Evolutionary conservation across 2,797 vertebrate genomes (phyloP).

Genomic region (Diceros bicornis): DNA sequence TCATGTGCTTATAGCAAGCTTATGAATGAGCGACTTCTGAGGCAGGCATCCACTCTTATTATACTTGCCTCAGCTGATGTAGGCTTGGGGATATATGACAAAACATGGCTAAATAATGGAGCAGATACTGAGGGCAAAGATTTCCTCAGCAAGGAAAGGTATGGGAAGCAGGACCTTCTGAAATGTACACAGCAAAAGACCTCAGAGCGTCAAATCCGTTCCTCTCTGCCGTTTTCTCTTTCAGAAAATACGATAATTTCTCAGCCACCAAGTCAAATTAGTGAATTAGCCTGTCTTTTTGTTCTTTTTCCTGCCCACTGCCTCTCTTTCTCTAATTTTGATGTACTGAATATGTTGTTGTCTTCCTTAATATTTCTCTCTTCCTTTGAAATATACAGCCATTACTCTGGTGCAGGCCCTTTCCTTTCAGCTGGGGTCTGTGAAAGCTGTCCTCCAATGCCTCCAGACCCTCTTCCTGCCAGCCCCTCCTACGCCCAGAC

Average conservation of each 20-base stretch:
- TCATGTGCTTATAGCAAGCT: background rate
- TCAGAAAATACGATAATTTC: slow-evolving; percentile 2
- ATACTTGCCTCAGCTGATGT: background rate
- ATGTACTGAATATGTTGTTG: background rate
- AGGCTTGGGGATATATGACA: background rate
- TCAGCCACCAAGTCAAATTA: background rate
- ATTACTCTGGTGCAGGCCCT: background rate
- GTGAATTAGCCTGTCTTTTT: background rate
- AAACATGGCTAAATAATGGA: slow-evolving; percentile 16
- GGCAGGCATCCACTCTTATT: background rate
- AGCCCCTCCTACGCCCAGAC: rapidly evolving
- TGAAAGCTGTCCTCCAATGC: background rate
- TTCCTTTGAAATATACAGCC: background rate
- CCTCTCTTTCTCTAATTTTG: background rate
- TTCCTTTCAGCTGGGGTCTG: background rate
- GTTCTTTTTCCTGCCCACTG: background rate
- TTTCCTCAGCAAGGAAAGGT: background rate
- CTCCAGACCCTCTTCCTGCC: background rate
- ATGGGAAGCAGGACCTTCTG: background rate
- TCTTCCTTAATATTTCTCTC: background rate
- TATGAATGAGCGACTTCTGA: background rate
- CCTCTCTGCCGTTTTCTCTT: background rate
- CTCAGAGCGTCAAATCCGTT: background rate
- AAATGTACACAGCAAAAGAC: background rate
- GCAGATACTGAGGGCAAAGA: background rate